Evolutionary conservation across 2,113 vertebrate genomes (phyloP), one percentile per base, ranked within the genome.

Genomic region (Proterorhinus semilunaris): DNA sequence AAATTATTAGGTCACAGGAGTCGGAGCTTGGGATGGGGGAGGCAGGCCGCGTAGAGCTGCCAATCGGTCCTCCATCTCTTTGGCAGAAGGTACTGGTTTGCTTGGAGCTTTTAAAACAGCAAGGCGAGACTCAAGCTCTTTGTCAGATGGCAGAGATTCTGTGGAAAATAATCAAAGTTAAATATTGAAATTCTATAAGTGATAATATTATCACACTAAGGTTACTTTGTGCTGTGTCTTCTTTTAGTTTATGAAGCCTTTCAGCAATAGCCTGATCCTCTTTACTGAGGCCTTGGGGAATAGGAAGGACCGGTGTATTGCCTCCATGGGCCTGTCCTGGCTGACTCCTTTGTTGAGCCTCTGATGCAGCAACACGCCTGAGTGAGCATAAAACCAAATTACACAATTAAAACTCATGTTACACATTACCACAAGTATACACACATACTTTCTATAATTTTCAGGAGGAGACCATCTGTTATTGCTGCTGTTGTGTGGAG

Each of bases 121-220:
- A 62, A 99, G 92, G 10, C 97, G 94, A 68, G 94, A 89, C 87
- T 98, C 97, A 0, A 99, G 92, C 69, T 98, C 97, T 49, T 91
- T 93, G 51, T 95, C 93, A 6, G 96, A 95, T 11, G 95, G 92
- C 49, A 96, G 68, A 12, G 92, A 90, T 81, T 95, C 97, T 99
- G 85, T 21, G 87, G 68, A 63, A 69, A 46, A 65, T 0, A 4
- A 46, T 50, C 59, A 74, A 69, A 50, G 9, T 5, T 72, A 66
- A 58, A 16, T 10, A 4, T 8, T 10, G 11, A 76, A 78, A 7
- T 47, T 47, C 2, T 16, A 46, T 55, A 12, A 52, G 1, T 57
- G 44, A 57, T 17, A 0, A 42, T 2, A 48, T 27, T 9, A 17
- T 11, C 0, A 11, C 47, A 62, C 12, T 27, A 62, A 57, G n/a